Evolutionary conservation across 1,140 invertebrate species (phyloP), one percentile per base, ranked within the genome.

Genomic region (Lucilia cuprina): DNA sequence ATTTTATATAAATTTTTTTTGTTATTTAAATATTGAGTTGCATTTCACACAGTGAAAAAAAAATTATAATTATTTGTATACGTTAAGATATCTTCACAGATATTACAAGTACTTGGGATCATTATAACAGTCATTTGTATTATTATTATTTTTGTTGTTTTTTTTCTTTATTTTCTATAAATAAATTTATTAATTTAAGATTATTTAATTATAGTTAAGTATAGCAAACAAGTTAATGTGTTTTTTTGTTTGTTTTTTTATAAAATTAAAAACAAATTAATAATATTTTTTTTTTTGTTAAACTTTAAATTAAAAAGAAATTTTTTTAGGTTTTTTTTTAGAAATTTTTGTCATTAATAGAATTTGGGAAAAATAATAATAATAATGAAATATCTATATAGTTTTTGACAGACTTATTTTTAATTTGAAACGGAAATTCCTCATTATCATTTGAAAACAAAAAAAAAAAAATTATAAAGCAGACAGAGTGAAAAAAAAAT

Each of bases 31-130:
- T 70, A 70, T 70, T 70, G 65, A 70, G 65, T 70, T 21, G n/a
- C 21, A 70, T 70, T 70, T 70, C 65, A 70, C 65, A 70, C 65
- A 70, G 65, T 70, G 65, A 70, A 70, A 70, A 70, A n/a, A 70
- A 70, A 70, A 21, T 70, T 8, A 41, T 41, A 41, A 41, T 8
- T 41, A 41, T 41, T 10, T 41, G n/a, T 65, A 65, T 65, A 21
- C 21, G 65, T 21, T 70, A n/a, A 21, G 65, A 70, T 19, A 70
- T 70, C 65, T 70, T 70, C 65, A 70, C 65, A 70, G 65, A 70
- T 70, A 70, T 21, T 70, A 70, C 65, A 70, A 70, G 65, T 70
- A 70, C 65, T 70, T 70, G 65, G 65, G 14, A 60, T 70, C 19
- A 25, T 25, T 70, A 70, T 60, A 70, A 25, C 65, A 70, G 65